These are phyloP conservation scores for Halocynthia aurantium DNA, from an alignment of 23 tunicate species.

Conservation along the genomic window DNA sequence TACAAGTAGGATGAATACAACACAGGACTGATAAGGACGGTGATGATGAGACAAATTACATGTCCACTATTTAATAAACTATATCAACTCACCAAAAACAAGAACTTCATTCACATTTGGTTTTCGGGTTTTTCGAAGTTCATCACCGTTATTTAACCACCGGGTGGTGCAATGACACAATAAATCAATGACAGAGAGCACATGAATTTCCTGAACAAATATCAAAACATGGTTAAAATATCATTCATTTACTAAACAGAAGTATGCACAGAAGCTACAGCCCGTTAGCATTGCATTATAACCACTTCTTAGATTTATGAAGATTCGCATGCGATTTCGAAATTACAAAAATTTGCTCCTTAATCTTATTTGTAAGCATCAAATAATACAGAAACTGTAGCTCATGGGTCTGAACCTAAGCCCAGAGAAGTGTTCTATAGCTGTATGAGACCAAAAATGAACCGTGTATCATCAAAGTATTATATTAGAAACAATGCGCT, in stretches of 20 bases:
- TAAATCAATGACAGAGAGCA: constrained; percentile 1
- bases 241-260: not conserved
- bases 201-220: not conserved
- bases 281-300: not conserved
- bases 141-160: constrained; percentile 8
- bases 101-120: constrained; percentile 14
- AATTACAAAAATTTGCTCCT: too few relatives aligned
- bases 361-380: too few relatives aligned
- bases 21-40: too few relatives aligned
- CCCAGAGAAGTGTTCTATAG: too few relatives aligned
- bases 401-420: too few relatives aligned
- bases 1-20: too few relatives aligned
- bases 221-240: not conserved
- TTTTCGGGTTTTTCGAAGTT: not conserved
- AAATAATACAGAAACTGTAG: too few relatives aligned
- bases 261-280: not conserved
- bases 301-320: not conserved
- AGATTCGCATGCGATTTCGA: too few relatives aligned
- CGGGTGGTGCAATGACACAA: constrained; percentile 17
- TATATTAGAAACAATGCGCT: too few relatives aligned
- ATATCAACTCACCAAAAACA: constrained; percentile 5
- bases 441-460: too few relatives aligned
- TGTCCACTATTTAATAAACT: not conserved
- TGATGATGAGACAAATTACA: not conserved
- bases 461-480: too few relatives aligned